These are phyloP conservation scores for Rhyacophila evoluta DNA, from an alignment of 2,888 invertebrate species.

Conservation along the genomic window DNA sequence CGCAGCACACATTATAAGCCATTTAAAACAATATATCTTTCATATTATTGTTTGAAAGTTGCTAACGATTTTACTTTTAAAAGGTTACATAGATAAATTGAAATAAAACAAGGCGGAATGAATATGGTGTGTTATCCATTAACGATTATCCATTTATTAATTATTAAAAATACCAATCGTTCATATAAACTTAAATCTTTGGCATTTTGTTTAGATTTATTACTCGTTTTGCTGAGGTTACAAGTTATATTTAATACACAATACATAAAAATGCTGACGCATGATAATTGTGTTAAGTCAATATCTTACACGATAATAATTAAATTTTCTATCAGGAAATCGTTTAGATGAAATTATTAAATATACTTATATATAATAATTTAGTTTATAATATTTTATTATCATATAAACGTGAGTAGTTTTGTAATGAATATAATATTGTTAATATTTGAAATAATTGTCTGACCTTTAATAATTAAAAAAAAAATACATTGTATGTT, in stretches of 20 bases:
- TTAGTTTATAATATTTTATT: too few species aligned
- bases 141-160: neutral
- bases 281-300: neutral
- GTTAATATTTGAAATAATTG: too few species aligned
- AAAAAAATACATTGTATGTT: too few species aligned
- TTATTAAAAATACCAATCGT: neutral
- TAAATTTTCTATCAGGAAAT: constrained; percentile 1
- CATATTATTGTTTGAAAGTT: neutral
- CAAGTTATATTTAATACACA: neutral
- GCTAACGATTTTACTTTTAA: neutral
- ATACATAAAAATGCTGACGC: neutral
- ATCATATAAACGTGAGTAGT: too few species aligned
- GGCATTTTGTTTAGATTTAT: neutral
- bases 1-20: neutral
- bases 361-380: too few species aligned
- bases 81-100: constrained; percentile 1
- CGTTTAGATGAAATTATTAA: neutral
- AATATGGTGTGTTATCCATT: neutral
- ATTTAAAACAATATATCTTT: neutral
- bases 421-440: too few species aligned
- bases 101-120: neutral
- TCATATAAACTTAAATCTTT: neutral
- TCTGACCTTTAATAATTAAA: too few species aligned
- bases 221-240: neutral
- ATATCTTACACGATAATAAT: neutral